Conservation (phyloP, 1,140 invertebrate genomes). For the Melipona quadrifasciata region DNA sequence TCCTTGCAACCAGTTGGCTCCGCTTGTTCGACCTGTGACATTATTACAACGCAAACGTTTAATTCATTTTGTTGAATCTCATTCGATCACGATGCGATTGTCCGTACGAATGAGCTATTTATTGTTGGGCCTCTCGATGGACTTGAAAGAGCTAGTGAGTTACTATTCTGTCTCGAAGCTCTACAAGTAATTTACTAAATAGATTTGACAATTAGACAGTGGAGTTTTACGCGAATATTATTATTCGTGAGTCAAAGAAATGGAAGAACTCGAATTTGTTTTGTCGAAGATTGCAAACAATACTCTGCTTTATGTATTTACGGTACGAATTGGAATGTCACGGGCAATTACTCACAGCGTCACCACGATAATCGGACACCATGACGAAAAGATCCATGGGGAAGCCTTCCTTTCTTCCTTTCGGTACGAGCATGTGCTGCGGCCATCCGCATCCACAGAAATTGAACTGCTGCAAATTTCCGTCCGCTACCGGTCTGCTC, state of each 20-base stretch:
- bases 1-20: slow-evolving; percentile 83
- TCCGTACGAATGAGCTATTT: too few relatives aligned
- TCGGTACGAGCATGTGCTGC: slow-evolving; percentile 91
- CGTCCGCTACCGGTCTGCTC: slow-evolving; percentile 81
- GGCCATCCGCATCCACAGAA: slow-evolving; percentile 95
- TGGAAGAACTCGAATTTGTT: too few relatives aligned
- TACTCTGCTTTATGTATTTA: background rate
- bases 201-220: background rate
- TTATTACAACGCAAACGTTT: background rate
- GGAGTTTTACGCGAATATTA: background rate
- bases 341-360: slow-evolving; percentile 83
- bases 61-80: background rate
- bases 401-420: slow-evolving; percentile 87
- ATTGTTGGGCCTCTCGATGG: too few relatives aligned
- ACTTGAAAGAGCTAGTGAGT: too few relatives aligned
- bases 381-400: slow-evolving; percentile 89
- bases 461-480: slow-evolving; percentile 84
- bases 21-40: slow-evolving; percentile 82
- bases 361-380: slow-evolving; percentile 88
- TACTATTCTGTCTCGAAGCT: too few relatives aligned
- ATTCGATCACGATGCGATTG: too few relatives aligned
- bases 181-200: background rate
- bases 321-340: too few relatives aligned
- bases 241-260: background rate
- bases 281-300: background rate